These are phyloP conservation scores for Fundulus diaphanus DNA, from an alignment of 2,797 vertebrate species.

Conservation along the genomic window DNA sequence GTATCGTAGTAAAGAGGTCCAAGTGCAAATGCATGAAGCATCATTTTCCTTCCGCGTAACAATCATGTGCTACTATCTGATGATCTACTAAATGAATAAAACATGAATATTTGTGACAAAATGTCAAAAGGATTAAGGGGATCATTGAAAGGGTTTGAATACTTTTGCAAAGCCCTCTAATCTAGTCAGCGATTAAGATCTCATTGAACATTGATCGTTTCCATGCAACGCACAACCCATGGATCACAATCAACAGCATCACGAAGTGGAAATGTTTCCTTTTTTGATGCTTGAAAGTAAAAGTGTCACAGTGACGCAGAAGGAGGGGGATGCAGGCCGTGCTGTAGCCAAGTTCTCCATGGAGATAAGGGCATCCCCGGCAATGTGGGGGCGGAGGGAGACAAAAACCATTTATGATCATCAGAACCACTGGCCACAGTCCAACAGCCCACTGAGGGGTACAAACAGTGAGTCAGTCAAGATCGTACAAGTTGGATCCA, in stretches of 20 bases:
- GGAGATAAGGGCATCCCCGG: slow-evolving; percentile 38
- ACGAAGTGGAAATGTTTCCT: slow-evolving; percentile 27
- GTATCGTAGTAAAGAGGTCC: no score
- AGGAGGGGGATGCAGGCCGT: slow-evolving; percentile 2
- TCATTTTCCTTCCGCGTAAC: no score
- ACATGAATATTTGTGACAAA: no score
- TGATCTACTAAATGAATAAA: no score
- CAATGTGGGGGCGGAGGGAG: slow-evolving; percentile 33
- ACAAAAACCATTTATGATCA: slow-evolving; percentile 20
- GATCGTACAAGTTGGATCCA: background rate
- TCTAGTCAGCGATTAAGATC: slow-evolving; percentile 34
- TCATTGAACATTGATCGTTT: slow-evolving; percentile 17
- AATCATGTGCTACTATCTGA: no score
- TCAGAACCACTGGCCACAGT: background rate
- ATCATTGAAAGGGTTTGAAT: no score
- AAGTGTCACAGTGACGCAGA: slow-evolving; percentile 61
- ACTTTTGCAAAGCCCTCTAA: no score
- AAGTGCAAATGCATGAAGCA: no score
- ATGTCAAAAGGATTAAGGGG: no score
- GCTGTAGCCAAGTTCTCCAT: slow-evolving; percentile 1
- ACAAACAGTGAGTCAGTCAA: slow-evolving; percentile 7
- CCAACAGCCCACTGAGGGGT: slow-evolving; percentile 1
- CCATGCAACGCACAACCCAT: slow-evolving; percentile 5
- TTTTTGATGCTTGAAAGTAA: slow-evolving; percentile 32
- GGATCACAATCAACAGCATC: slow-evolving; percentile 35